Evolutionary conservation across 2,888 invertebrate genomes (phyloP).

Genomic region (Hirtodrosophila confusa): DNA sequence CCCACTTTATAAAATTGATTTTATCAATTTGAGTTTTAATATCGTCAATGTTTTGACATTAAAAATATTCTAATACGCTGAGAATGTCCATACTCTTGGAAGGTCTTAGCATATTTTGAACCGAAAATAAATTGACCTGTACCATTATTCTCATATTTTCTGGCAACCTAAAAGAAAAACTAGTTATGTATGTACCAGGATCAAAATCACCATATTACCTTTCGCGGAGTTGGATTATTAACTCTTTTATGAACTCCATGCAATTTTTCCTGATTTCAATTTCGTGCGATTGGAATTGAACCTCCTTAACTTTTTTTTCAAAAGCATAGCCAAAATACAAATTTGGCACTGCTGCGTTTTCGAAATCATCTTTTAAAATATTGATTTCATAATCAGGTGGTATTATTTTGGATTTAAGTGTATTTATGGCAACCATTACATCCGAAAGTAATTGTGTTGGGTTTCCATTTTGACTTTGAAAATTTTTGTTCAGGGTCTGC

Average conservation of each 20-base stretch:
- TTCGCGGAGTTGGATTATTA: no score
- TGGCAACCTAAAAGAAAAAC: no score
- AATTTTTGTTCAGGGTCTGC: slow-evolving; percentile 16
- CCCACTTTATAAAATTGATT: slow-evolving; percentile 1
- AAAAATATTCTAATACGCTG: slow-evolving; percentile 4
- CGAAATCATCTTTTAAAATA: slow-evolving; percentile 17
- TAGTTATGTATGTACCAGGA: no score
- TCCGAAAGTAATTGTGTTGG: slow-evolving; percentile 13
- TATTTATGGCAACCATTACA: slow-evolving; percentile 11
- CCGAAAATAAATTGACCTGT: slow-evolving; percentile 7
- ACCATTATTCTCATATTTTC: no score
- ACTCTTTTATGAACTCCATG: no score
- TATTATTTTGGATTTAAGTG: slow-evolving; percentile 19
- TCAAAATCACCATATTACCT: no score
- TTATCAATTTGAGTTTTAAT: slow-evolving; percentile 5
- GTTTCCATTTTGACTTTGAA: slow-evolving; percentile 15
- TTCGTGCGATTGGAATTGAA: no score
- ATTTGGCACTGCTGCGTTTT: background rate
- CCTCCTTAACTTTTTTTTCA: slow-evolving; percentile 24
- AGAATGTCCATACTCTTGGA: no score
- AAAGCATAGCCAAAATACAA: slow-evolving; percentile 30
- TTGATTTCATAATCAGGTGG: slow-evolving; percentile 14
- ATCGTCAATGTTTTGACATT: slow-evolving; percentile 6
- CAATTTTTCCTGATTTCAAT: no score
- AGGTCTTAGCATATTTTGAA: slow-evolving; percentile 4